phyloP scores from a whole-genome alignment of 2,888 invertebrate genomes.

The Agrotis ipsilon region DNA sequence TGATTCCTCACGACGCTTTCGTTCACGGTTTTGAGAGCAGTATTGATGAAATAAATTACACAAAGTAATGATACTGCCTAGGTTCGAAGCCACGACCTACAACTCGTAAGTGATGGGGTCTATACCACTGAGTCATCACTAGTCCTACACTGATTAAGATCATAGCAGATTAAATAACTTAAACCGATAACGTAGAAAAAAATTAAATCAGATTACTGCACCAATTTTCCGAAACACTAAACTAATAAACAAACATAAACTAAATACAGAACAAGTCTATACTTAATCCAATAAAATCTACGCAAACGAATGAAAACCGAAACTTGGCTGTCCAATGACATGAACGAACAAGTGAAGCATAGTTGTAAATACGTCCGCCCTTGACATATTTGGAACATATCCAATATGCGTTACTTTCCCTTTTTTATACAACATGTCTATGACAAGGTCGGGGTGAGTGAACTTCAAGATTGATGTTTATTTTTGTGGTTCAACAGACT shows the following conservation, averaged over 20 bases:
- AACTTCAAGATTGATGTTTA: slow-evolving; percentile 47
- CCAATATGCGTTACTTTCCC: slow-evolving; percentile 56
- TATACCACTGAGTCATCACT: too few relatives aligned
- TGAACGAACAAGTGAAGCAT: slow-evolving; percentile 18
- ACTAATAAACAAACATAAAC: background rate
- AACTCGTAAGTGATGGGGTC: too few relatives aligned
- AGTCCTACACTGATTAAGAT: too few relatives aligned
- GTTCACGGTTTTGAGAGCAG: too few relatives aligned
- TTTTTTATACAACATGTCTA: slow-evolving; percentile 29
- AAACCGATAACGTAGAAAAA: too few relatives aligned
- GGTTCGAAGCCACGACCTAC: too few relatives aligned
- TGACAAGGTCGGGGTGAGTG: slow-evolving; percentile 49
- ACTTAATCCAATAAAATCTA: slow-evolving; percentile 28
- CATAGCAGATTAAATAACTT: too few relatives aligned
- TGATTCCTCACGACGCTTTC: too few relatives aligned
- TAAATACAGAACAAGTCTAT: slow-evolving; percentile 1
- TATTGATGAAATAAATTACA: too few relatives aligned
- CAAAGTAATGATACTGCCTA: too few relatives aligned
- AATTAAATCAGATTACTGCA: background rate
- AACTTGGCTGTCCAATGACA: slow-evolving; percentile 34
- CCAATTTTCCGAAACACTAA: slow-evolving; percentile 4
- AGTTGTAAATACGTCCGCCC: slow-evolving; percentile 56
- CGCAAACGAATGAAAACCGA: slow-evolving; percentile 24
- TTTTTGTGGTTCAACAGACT: slow-evolving; percentile 24
- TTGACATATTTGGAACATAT: slow-evolving; percentile 59